Evolutionary conservation across 2,888 invertebrate species (phyloP).

Genomic region (Tryphoninae sp.): DNA sequence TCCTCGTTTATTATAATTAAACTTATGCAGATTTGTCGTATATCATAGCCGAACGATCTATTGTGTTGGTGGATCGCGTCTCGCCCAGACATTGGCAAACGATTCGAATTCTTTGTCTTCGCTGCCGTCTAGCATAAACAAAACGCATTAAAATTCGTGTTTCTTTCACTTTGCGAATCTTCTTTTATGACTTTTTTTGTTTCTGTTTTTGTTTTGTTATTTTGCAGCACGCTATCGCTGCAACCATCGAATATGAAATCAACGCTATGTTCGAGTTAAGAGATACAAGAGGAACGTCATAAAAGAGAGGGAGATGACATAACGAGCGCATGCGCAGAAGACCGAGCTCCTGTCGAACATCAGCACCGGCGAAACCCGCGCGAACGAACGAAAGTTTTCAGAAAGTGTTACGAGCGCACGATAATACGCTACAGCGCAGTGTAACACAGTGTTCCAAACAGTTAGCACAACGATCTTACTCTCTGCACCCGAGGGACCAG

Average conservation of each 20-base stretch:
- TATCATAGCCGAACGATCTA: background rate
- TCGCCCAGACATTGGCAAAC: background rate
- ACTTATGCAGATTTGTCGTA: background rate
- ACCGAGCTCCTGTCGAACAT: constrained; percentile 36
- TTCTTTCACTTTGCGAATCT: background rate
- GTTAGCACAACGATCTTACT: constrained; percentile 49
- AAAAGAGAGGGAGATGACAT: constrained; percentile 45
- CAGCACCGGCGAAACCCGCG: constrained; percentile 35
- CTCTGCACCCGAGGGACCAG: constrained; percentile 28
- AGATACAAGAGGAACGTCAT: constrained; percentile 47
- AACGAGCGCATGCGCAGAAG: constrained; percentile 33
- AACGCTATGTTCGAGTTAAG: constrained; percentile 15
- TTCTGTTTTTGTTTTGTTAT: background rate
- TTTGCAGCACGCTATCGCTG: constrained; percentile 20
- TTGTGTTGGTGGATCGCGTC: background rate
- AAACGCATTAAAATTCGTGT: background rate
- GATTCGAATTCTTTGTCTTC: background rate
- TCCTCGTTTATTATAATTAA: background rate
- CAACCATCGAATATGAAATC: constrained; percentile 40
- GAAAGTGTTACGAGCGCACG: constrained; percentile 62
- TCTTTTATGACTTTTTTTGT: background rate
- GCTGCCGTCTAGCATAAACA: background rate
- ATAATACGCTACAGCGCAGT: constrained; percentile 28
- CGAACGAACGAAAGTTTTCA: constrained; percentile 62
- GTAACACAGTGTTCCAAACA: constrained; percentile 56